These are phyloP conservation scores for Saguinus midas DNA, from an alignment of 2,113 vertebrate genomes.

Conservation along the genomic window DNA sequence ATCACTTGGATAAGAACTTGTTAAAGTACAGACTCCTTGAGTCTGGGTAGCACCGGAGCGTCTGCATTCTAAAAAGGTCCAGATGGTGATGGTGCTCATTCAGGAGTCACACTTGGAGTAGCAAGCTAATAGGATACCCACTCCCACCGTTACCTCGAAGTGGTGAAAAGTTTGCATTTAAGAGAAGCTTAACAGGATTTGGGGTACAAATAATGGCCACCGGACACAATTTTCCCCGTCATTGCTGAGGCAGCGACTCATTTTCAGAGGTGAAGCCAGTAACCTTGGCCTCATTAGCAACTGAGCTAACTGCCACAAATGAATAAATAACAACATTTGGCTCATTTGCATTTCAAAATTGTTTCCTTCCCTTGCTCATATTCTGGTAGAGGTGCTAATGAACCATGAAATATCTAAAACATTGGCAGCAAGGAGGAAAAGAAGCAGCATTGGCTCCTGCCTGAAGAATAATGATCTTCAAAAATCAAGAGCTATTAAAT, in stretches of 20 bases:
- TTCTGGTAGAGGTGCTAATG: constrained; percentile 64
- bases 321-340: constrained; percentile 68
- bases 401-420: constrained; percentile 65
- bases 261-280: constrained; percentile 45
- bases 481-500: constrained; percentile 19
- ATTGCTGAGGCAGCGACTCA: constrained; percentile 48
- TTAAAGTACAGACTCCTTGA: not conserved
- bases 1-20: not conserved
- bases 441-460: not conserved
- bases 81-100: not conserved
- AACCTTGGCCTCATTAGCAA: constrained; percentile 69
- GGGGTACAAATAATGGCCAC: constrained; percentile 4
- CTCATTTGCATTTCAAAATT: constrained; percentile 70
- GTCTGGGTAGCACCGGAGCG: not conserved
- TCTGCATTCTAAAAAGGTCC: not conserved
- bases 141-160: not conserved
- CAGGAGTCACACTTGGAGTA: not conserved
- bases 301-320: constrained; percentile 46
- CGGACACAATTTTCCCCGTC: constrained; percentile 2
- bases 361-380: constrained; percentile 59
- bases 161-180: not conserved
- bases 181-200: not conserved
- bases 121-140: not conserved
- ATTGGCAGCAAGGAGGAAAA: constrained; percentile 33
- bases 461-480: not conserved